A percentile compares a stretch with the other conserved stretches of the same genome.
Conservation (phyloP, 2,888 invertebrate genomes). For the Diadromus collaris region DNA sequence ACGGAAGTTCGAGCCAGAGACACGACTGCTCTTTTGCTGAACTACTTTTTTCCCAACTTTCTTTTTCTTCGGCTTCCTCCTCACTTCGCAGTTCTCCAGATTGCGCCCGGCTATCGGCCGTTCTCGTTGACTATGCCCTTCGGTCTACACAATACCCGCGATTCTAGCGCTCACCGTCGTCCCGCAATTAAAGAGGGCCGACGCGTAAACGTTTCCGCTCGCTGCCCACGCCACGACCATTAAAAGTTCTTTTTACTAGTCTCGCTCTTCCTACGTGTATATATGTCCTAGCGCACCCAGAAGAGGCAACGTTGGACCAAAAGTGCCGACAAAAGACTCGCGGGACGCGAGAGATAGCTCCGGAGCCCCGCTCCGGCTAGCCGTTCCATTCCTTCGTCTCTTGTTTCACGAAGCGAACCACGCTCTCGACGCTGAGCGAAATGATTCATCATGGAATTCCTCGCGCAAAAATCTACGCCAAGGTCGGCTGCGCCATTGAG, state of each 20-base stretch:
- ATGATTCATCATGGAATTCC: constrained; percentile 38
- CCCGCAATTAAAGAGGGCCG: constrained; percentile 71
- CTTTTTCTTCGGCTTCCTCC: constrained; percentile 39
- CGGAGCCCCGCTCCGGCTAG: constrained; percentile 7
- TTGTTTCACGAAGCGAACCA: constrained; percentile 15
- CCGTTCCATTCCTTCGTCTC: constrained; percentile 24
- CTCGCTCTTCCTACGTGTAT: constrained; percentile 39
- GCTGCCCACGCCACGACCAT: constrained; percentile 68
- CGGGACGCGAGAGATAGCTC: constrained; percentile 20
- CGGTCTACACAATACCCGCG: constrained; percentile 33
- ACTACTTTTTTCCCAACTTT: constrained; percentile 18
- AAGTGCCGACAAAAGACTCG: constrained; percentile 58
- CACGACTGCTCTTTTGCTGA: constrained; percentile 9
- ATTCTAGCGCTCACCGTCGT: constrained; percentile 60
- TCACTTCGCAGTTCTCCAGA: constrained; percentile 39
- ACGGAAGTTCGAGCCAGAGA: constrained; percentile 9
- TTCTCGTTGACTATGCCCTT: neutral
- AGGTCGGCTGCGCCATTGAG: constrained; percentile 37
- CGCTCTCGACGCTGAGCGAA: constrained; percentile 21
- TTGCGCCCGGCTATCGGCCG: constrained; percentile 27
- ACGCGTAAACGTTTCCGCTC: constrained; percentile 68
- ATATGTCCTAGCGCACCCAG: constrained; percentile 44
- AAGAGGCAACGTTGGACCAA: constrained; percentile 29
- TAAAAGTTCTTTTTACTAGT: constrained; percentile 66
- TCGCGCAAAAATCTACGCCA: constrained; percentile 43